Base-by-base conservation (phyloP, 2,888 invertebrate genomes). In the Quadroppia sp. region DNA sequence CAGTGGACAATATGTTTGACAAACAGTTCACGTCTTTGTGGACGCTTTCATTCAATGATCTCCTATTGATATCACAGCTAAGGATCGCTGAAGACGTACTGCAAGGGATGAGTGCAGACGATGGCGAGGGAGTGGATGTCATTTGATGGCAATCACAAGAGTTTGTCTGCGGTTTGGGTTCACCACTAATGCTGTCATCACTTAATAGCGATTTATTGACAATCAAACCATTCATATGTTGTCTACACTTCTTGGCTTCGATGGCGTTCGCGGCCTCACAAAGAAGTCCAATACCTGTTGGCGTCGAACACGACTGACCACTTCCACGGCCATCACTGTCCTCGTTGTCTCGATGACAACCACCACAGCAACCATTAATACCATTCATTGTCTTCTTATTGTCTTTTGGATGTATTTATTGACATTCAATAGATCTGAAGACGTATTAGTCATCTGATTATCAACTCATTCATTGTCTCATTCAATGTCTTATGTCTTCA, bases 1-100 rank as follows among this genome's bases (percentile, higher is more conserved):
- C 56, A 56, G 13, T 56, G 2, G 56, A 56, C 25, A 28, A 23
- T 23, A 23, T 28, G 20, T 56, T 56, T 20, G 56, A 11, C 56
- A 56, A 13, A n/a, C n/a, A 20, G n/a, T 48, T n/a, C n/a, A 48
- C 20, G 56, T 56, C 56, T 56, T 56, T 56, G 28, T 56, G n/a
- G n/a, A n/a, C n/a, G n/a, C n/a, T n/a, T n/a, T 48, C 48, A 48
- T 48, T 20, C 20, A 48, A 48, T 48, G 48, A 48, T n/a, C 20
- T 48, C 4, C 20, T 48, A 48, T 48, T 48, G n/a, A 48, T 48
- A 48, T 48, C 48, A 48, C 48, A 48, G 48, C 48, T 48, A n/a
- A 48, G 48, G 20, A 20, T 48, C 48, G 48, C 48, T 48, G 48
- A 48, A 48, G 48, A 48, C n/a, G 48, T 48, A 48, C 48, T 48